Base-by-base conservation (phyloP, 2,888 invertebrate species). In the Epinotia bilunana region DNA sequence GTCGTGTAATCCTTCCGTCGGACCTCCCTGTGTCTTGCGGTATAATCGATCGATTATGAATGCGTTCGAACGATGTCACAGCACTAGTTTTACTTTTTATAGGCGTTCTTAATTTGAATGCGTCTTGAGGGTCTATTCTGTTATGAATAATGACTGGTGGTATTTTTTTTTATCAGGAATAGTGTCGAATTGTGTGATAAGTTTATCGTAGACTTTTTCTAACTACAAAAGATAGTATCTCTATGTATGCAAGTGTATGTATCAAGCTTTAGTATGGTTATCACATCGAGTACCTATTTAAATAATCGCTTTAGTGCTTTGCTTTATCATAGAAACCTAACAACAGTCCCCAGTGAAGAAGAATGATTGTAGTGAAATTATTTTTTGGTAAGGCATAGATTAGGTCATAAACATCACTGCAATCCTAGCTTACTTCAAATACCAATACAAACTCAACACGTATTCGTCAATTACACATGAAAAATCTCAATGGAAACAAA, bases 1-100 rank as follows among this genome's bases (percentile, higher is more conserved):
- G 81, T 80, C 84, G 87, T 88, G 91, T 90, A 90, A 92, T 92
- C 91, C 92, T 91, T 91, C 90, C 90, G 91, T 88, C 88, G 88
- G 92, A 92, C 93, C 91, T 90, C 92, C 90, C 87, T 83, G 86
- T 85, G 85, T 85, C 86, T 80, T 77, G 81, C 84, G 79, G 69
- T 69, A 87, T 87, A 89, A 88, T 90, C 89, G 88, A 90, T 91
- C 87, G 90, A 90, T 88, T 89, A 88, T 87, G 83, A 87, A 90
- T 88, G 85, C 87, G 83, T 80, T 79, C 77, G 80, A 80, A 77
- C 77, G 80, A 79, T 82, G 79, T 78, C 83, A 79, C 84, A 81
- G 82, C 84, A 86, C 83, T 84, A 82, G 72, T 69, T 60, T 75
- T 76, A 77, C 72, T 74, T 77, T 77, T 78, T 82, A 80, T 80